Evolutionary conservation across 2,888 invertebrate species (phyloP), one percentile per base, ranked within the genome.

Genomic region (Rhaphigaster nebulosa): DNA sequence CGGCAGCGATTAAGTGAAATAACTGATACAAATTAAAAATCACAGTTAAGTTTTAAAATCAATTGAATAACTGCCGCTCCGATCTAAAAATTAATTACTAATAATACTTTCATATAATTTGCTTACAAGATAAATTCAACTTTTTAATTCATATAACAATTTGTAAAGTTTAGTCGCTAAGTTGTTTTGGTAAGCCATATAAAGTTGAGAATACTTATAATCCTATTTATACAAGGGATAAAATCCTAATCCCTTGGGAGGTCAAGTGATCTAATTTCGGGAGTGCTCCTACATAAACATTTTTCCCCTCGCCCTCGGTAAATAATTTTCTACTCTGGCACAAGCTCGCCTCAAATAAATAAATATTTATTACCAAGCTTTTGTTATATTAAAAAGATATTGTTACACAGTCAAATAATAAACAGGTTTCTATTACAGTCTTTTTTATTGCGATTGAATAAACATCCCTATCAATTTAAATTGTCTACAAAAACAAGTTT

Each of bases 151-250:
- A 18, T 65, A 65, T 60, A n/a, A 60, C 34, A 65, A n/a, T n/a
- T 18, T 34, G 5, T 34, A 34, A 34, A 76, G 15, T 34, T 70
- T 34, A 5, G 34, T 20, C 5, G 34, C 70, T 70, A 20, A 34
- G 34, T 76, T 76, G 70, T 76, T 76, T 76, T 34, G 29, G 29
- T 76, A 76, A 76, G 23, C 70, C 34, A 34, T 76, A 38, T 76
- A 76, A 76, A 76, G 70, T 38, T 76, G 70, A 23, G 23, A 38
- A 76, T 34, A 76, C 70, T 76, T 76, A 76, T 76, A 76, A 76
- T 76, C 70, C 70, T 76, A 76, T 76, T 76, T 76, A 76, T 76
- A 76, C 70, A 76, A 76, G 70, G 70, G 70, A 34, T 76, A 76
- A 76, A 76, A 76, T 76, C 70, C 70, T 76, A 76, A 76, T 76